Percentiles rank a stretch among this genome's conserved stretches.
phyloP scores from a whole-genome alignment of 2,888 invertebrate species.

The Fragum whitleyi region DNA sequence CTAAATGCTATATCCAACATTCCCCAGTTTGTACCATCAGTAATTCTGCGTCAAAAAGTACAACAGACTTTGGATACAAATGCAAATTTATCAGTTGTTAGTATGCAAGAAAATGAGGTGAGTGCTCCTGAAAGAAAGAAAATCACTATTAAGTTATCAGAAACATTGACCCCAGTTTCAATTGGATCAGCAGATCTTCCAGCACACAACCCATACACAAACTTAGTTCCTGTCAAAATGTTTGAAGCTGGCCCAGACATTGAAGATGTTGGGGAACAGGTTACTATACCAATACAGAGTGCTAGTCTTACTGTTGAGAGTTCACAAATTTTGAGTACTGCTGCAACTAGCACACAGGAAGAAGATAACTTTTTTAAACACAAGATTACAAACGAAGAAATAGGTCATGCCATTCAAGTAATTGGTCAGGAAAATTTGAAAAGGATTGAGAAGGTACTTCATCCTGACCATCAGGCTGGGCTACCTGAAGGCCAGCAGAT shows the following conservation, averaged over 20 bases:
- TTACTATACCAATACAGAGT: background rate
- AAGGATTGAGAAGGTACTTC: conserved; percentile 48
- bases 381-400: conserved; percentile 51
- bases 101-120: conserved; percentile 15
- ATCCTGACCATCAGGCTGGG: conserved; percentile 12
- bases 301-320: background rate
- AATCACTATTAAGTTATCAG: conserved; percentile 21
- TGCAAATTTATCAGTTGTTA: conserved; percentile 31
- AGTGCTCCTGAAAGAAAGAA: conserved; percentile 23
- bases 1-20: background rate
- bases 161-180: conserved; percentile 1
- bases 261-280: background rate
- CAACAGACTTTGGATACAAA: background rate
- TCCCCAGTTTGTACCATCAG: conserved; percentile 29
- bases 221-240: background rate
- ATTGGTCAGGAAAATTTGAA: conserved; percentile 61
- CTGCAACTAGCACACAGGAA: background rate
- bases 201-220: background rate
- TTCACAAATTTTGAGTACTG: background rate
- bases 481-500: conserved; percentile 37
- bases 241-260: conserved; percentile 4
- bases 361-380: background rate
- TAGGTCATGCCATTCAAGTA: conserved; percentile 62
- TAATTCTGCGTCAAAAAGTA: conserved; percentile 31
- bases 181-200: background rate